These are phyloP conservation scores for Anser cygnoides DNA, from an alignment of 2,113 vertebrate genomes.

Conservation along the genomic window DNA sequence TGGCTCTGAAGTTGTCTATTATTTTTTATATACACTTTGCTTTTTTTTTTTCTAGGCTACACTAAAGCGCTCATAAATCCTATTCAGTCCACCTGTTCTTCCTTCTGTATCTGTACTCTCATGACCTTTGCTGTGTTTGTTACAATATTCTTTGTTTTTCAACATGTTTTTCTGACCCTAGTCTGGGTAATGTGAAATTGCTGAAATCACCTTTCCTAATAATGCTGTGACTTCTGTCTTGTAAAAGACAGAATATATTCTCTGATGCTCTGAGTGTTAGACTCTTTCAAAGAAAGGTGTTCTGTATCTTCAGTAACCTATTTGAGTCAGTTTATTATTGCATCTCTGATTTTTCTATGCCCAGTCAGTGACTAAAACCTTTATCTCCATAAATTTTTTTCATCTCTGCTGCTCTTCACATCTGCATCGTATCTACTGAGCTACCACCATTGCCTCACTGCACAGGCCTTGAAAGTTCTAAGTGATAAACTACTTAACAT, in stretches of 20 bases:
- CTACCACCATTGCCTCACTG: background rate
- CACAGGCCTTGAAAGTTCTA: background rate
- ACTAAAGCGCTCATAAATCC: background rate
- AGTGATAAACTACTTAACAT: background rate
- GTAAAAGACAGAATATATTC: background rate
- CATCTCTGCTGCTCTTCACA: background rate
- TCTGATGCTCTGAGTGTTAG: background rate
- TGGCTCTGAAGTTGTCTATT: background rate
- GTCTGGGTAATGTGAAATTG: background rate
- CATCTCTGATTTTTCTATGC: background rate
- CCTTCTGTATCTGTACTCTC: background rate
- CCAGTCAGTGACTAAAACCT: background rate
- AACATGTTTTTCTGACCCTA: background rate
- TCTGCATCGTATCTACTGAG: background rate
- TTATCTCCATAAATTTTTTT: background rate
- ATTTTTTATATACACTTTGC: background rate
- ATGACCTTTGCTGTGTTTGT: background rate
- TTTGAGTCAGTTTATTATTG: background rate
- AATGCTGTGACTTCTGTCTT: background rate
- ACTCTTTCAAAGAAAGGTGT: background rate
- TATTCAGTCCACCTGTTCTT: background rate
- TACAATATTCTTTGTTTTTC: background rate
- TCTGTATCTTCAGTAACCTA: background rate
- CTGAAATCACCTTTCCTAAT: constrained; percentile 10
- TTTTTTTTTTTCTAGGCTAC: background rate